These are phyloP conservation scores for Leptatherina wallacei DNA, from an alignment of 2,797 vertebrate genomes.

Conservation along the genomic window DNA sequence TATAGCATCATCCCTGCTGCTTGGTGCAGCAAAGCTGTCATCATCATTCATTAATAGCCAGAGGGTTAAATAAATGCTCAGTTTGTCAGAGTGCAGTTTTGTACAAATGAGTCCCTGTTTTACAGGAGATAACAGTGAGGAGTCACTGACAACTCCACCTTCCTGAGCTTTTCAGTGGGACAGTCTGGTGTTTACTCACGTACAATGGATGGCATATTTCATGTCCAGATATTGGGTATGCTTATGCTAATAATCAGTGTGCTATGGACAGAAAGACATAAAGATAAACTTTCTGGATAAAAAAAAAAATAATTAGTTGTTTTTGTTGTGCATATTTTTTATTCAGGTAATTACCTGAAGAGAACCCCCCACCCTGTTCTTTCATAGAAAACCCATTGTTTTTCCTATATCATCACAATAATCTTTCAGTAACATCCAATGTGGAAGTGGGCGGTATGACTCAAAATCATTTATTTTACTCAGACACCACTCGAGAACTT, in stretches of 20 bases:
- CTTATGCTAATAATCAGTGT: neutral
- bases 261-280: neutral
- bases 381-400: neutral
- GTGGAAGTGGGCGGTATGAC: conserved; percentile 31
- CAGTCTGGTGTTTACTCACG: neutral
- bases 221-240: neutral
- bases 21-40: neutral
- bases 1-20: neutral
- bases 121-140: neutral
- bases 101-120: neutral
- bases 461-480: conserved; percentile 33
- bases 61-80: neutral
- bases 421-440: conserved; percentile 13
- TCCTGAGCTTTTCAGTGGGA: neutral
- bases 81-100: neutral
- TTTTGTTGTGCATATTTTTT: too few relatives aligned
- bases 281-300: neutral
- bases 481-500: conserved; percentile 28
- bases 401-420: neutral
- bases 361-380: neutral
- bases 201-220: neutral
- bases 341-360: neutral
- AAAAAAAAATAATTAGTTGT: too few relatives aligned
- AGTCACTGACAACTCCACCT: neutral
- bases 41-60: neutral